Evolutionary conservation across 2,113 vertebrate species (phyloP), one percentile per base, ranked within the genome.

Genomic region (Halichoeres trimaculatus): DNA sequence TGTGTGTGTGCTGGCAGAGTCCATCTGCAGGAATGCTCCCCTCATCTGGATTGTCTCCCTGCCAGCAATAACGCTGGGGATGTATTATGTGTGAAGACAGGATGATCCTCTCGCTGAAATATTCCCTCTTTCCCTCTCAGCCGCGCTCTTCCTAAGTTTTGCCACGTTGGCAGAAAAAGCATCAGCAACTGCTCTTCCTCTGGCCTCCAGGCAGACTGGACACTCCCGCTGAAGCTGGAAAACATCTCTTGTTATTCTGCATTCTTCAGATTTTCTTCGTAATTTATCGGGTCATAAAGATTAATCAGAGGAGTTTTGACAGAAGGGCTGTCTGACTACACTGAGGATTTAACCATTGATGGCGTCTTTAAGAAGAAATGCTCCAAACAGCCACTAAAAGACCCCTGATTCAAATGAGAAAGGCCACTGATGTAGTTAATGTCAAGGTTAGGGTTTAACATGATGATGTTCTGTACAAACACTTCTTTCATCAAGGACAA

Each of bases 51-150:
- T 64, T 55, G 54, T 71, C 43, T 48, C 12, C 10, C 38, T 71
- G 64, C 85, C 78, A 84, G 61, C 47, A 76, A 35, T 56, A 78
- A 83, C 78, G 75, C 48, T 66, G 60, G 74, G 77, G 70, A 85
- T 63, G 62, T 41, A 72, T 90, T 78, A 82, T 76, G 79, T 75
- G 74, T 78, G 59, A 76, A 78, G 77, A 70, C 36, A 11, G 56
- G 30, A 81, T 70, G 75, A 87, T 75, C 65, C 74, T 66, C 56
- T 38, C 57, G 8, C 74, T 54, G 6, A 86, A 83, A 62, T 74
- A 78, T 88, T 64, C 74, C 40, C 47, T 30, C 30, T 30, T 24
- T 50, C 30, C 41, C 58, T 35, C 19, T 54, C 26, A 26, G 34
- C 36, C 10, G 43, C 20, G 65, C 66, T 52, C 40, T 54, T 72